Evolutionary conservation across 2,113 vertebrate genomes (phyloP), one percentile per base, ranked within the genome.

Genomic region (Perca schrenkii): DNA sequence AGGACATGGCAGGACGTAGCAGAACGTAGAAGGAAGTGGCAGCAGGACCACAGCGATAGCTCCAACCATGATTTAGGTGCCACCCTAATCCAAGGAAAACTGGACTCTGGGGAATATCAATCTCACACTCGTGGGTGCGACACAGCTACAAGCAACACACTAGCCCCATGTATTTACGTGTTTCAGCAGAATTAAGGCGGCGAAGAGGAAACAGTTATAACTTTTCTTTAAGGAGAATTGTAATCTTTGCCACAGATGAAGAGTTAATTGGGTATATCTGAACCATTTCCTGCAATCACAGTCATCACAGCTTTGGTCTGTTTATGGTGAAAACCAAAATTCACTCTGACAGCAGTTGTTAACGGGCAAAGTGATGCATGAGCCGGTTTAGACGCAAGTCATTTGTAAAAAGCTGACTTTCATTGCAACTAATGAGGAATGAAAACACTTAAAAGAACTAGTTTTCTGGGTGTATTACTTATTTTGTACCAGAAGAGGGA

Each of bases 401-500:
- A 75, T 90, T 80, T 88, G 81, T 36, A 60, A 81, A 87, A 84
- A 84, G 49, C 46, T 67, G 65, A 75, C 52, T 81, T 86, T 90
- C 46, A 91, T 83, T 88, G 83, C 81, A 79, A 25, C 83, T 89
- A 86, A 90, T 88, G 88, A 91, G 84, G 72, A 87, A 89, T 88
- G 75, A 91, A 85, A 89, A 86, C 69, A 67, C 58, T 84, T 66
- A 57, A 75, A 46, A 13, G 72, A 28, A 28, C 6, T 22, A 0
- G 31, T 34, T 80, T 67, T 57, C 7, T 54, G 54, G 72, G 0
- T 77, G 91, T 14, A 43, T 5, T 89, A 36, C 66, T 0, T 2
- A 3, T 17, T 71, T 80, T 62, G 46, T 0, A 73, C 92, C 93
- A 94, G 90, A 67, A 90, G 93, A 92, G 93, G 92, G 93, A 75